Percentiles rank a stretch among this genome's conserved stretches.
Conservation (phyloP, 2,888 invertebrate species). For the Lasioglossum vierecki region DNA sequence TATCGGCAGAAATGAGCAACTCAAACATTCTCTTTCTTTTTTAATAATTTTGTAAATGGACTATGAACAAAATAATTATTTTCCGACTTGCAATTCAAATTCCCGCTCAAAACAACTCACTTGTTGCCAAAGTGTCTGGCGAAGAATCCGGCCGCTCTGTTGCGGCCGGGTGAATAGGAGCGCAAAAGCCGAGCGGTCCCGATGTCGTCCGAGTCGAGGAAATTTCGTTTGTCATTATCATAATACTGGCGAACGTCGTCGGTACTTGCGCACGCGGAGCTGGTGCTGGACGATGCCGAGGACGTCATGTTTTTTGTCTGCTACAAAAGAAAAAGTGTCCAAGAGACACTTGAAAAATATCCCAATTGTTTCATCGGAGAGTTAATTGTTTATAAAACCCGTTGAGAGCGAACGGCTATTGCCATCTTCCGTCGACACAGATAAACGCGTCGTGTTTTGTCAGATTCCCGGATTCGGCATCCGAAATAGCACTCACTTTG, state of each 20-base stretch:
- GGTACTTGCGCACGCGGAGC: constrained; percentile 61
- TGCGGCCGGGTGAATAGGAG: constrained; percentile 42
- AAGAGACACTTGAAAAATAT: neutral
- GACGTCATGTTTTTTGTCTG: constrained; percentile 64
- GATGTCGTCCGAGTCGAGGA: constrained; percentile 53
- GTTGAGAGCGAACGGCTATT: constrained; percentile 18
- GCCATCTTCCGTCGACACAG: constrained; percentile 36
- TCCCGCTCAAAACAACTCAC: constrained; percentile 56
- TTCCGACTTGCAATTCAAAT: neutral
- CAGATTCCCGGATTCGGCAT: neutral
- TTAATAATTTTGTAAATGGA: neutral
- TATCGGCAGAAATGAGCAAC: neutral
- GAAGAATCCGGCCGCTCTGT: constrained; percentile 40
- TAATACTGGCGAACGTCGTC: constrained; percentile 54
- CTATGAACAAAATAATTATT: neutral
- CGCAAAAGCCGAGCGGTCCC: constrained; percentile 60
- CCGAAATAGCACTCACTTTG: constrained; percentile 52
- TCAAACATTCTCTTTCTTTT: neutral
- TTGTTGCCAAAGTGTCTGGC: constrained; percentile 49
- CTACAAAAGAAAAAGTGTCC: constrained; percentile 32
- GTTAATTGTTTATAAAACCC: neutral
- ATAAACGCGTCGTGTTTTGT: neutral
- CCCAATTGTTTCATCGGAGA: neutral
- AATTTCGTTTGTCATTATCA: constrained; percentile 47
- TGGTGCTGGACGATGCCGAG: constrained; percentile 65